Base-by-base conservation (phyloP, 2,888 invertebrate genomes). In the Yponomeuta sedellus region DNA sequence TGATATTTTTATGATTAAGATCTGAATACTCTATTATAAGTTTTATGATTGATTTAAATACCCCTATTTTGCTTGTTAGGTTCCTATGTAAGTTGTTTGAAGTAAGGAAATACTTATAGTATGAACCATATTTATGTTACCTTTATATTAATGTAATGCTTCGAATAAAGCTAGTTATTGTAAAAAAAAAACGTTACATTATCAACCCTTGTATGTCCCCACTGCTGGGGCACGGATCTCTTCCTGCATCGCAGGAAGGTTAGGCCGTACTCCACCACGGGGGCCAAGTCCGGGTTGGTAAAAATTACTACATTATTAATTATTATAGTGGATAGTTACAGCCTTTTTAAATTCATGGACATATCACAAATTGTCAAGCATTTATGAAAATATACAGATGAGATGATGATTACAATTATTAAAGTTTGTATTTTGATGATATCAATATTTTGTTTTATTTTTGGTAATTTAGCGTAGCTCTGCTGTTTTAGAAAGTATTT, bases 321-420 rank as follows among this genome's bases (percentile, higher is more conserved):
- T 16, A 52, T 16, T 52, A 3, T 52, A 52, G 12, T 52, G 16
- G 4, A 3, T 12, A 52, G 16, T 0, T 6, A 12, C 12, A 52
- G 44, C 44, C 16, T 16, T 52, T 52, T 52, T 16, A 52, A 52
- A 52, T 52, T 52, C 44, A 16, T 12, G 44, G 44, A 52, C 44
- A 52, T 52, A 52, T 52, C 25, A 25, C 59, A 59, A 59, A 22
- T 59, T 59, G 5, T 59, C 1, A 59, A 59, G 22, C 59, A 22
- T 59, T 59, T 57, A 57, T 56, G 56, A 56, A n/a, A 56, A n/a
- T 56, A n/a, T 16, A 56, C 56, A 16, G 56, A 56, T 12, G 16
- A 16, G 56, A 56, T 56, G 16, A 56, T n/a, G 16, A 56, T 57
- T n/a, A 57, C 57, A 57, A 57, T 57, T 34, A 34, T 34, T 34